Evolutionary conservation across 1,140 invertebrate genomes (phyloP).

Genomic region (Apis dorsata): DNA sequence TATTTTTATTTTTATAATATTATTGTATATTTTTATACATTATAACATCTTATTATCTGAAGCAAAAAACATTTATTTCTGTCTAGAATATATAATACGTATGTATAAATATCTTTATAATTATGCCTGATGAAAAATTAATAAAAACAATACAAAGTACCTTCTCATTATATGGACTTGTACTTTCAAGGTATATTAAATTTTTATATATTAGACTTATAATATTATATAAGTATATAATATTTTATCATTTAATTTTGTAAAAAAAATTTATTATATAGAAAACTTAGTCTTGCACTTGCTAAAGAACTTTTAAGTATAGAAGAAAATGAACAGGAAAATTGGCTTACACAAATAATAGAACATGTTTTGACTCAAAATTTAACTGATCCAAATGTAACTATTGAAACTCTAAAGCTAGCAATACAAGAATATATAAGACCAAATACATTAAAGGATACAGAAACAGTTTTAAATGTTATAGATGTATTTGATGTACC

Average conservation of each 20-base stretch:
- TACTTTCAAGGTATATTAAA: conserved; percentile 76
- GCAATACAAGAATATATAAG: conserved; percentile 85
- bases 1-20: neutral
- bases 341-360: conserved; percentile 83
- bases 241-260: conserved; percentile 3
- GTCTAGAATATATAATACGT: neutral
- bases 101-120: neutral
- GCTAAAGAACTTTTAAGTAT: conserved; percentile 81
- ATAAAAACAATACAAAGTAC: conserved; percentile 77
- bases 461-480: conserved; percentile 89
- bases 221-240: neutral
- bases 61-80: neutral
- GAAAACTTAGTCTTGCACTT: conserved; percentile 83
- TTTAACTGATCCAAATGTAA: conserved; percentile 85
- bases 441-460: conserved; percentile 86
- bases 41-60: neutral
- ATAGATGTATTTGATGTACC: conserved; percentile 91
- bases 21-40: neutral
- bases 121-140: conserved; percentile 69
- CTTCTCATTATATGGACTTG: conserved; percentile 80
- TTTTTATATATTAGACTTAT: conserved; percentile 27
- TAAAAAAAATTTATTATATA: conserved; percentile 64
- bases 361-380: conserved; percentile 87
- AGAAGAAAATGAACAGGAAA: conserved; percentile 79
- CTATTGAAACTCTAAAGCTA: conserved; percentile 85